Conservation (phyloP, 2,797 vertebrate species). For the Lacerta viridis region DNA sequence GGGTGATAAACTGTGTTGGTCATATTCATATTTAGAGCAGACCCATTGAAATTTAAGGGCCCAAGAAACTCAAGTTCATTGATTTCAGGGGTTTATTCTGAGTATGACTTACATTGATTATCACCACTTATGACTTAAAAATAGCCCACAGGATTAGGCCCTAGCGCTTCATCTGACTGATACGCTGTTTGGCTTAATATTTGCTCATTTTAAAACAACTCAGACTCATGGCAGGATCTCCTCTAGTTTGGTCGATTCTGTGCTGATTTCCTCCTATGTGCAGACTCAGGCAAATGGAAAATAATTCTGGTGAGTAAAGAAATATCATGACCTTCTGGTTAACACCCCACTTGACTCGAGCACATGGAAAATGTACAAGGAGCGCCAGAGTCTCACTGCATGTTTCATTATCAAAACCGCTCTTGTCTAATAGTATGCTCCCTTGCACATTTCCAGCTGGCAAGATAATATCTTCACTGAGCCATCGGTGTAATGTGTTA, state of each 20-base stretch:
- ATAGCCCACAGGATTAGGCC: not conserved
- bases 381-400: conserved; percentile 16
- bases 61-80: too few species aligned
- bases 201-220: not conserved
- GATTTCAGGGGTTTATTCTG: too few species aligned
- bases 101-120: not conserved
- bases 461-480: conserved; percentile 36
- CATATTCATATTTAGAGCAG: too few species aligned
- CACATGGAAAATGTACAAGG: conserved; percentile 26
- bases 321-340: conserved; percentile 22
- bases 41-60: too few species aligned
- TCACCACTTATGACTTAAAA: not conserved
- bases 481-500: accelerated
- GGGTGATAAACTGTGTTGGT: too few species aligned
- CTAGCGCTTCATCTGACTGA: not conserved
- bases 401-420: conserved; percentile 46
- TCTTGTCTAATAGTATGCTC: conserved; percentile 11
- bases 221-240: not conserved
- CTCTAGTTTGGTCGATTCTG: not conserved
- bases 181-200: not conserved
- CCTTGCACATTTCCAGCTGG: conserved; percentile 24
- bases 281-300: conserved; percentile 36
- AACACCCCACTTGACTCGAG: conserved; percentile 43
- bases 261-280: not conserved
- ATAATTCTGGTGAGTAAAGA: conserved; percentile 7